Conservation (phyloP, 2,797 vertebrate genomes). For the Knipowitschia caucasica region DNA sequence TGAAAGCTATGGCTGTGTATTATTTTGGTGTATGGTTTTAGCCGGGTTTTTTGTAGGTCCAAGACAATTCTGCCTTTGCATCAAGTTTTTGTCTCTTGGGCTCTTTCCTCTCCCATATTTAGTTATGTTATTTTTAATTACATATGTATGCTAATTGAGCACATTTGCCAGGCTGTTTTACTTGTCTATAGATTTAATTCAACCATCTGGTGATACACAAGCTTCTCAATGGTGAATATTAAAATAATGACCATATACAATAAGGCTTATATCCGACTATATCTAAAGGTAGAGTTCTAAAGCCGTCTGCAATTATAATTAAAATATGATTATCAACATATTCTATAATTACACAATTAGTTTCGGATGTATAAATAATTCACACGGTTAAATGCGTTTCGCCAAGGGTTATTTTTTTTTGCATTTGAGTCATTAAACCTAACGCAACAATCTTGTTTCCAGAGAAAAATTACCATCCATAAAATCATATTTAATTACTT, state of each 20-base stretch:
- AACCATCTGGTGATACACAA: constrained; percentile 1
- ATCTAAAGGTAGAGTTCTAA: too few relatives aligned
- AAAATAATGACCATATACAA: not conserved
- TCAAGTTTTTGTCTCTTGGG: constrained; percentile 25
- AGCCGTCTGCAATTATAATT: not conserved
- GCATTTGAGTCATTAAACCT: too few relatives aligned
- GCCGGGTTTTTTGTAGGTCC: constrained; percentile 2
- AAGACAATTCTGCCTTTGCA: constrained; percentile 18
- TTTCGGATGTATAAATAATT: too few relatives aligned
- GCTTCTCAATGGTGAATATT: not conserved
- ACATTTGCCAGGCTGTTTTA: not conserved
- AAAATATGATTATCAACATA: constrained; percentile 1
- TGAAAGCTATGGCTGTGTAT: constrained; percentile 12
- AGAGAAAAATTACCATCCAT: too few relatives aligned
- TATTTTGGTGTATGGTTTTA: constrained; percentile 20
- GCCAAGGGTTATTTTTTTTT: too few relatives aligned
- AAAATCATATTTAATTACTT: too few relatives aligned
- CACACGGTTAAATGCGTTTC: too few relatives aligned
- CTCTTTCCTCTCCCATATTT: constrained; percentile 1
- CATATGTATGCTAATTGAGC: not conserved
- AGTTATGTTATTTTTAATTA: constrained; percentile 1
- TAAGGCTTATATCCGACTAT: too few relatives aligned
- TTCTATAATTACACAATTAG: too few relatives aligned
- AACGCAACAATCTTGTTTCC: too few relatives aligned
- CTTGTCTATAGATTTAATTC: not conserved